phyloP scores from a whole-genome alignment of 1,140 invertebrate species.

The Lithobius niger region DNA sequence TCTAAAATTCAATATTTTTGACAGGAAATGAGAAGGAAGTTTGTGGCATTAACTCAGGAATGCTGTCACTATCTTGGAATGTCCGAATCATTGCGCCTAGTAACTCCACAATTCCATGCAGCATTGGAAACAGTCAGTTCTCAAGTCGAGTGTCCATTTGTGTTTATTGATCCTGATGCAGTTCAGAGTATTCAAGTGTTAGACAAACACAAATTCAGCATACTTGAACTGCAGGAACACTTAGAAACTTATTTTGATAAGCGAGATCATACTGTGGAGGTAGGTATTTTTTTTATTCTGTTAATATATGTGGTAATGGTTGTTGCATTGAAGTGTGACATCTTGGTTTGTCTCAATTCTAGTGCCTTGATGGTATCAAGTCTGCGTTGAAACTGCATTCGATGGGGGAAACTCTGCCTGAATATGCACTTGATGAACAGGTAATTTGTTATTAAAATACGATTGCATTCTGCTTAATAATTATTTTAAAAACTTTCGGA shows the following conservation, averaged over 20 bases:
- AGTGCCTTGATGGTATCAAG: slow-evolving; percentile 60
- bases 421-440: slow-evolving; percentile 42
- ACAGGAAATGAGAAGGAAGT: slow-evolving; percentile 20
- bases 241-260: slow-evolving; percentile 86
- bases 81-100: slow-evolving; percentile 25
- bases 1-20: no score
- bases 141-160: slow-evolving; percentile 32
- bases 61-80: slow-evolving; percentile 32
- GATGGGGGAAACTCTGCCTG: slow-evolving; percentile 43
- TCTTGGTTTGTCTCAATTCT: slow-evolving; percentile 23
- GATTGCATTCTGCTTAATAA: no score
- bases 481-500: no score
- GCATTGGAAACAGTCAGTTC: slow-evolving; percentile 41
- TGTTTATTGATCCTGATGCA: slow-evolving; percentile 41
- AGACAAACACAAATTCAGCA: slow-evolving; percentile 70
- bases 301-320: no score
- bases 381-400: slow-evolving; percentile 56
- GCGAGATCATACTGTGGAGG: slow-evolving; percentile 77
- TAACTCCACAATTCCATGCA: slow-evolving; percentile 23
- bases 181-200: slow-evolving; percentile 33
- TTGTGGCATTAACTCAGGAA: slow-evolving; percentile 28
- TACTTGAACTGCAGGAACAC: slow-evolving; percentile 90
- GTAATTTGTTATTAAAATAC: not conserved
- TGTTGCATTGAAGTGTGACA: no score
- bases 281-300: no score